Evolutionary conservation across 2,113 vertebrate genomes (phyloP).

Genomic region (Nematolebias whitei): DNA sequence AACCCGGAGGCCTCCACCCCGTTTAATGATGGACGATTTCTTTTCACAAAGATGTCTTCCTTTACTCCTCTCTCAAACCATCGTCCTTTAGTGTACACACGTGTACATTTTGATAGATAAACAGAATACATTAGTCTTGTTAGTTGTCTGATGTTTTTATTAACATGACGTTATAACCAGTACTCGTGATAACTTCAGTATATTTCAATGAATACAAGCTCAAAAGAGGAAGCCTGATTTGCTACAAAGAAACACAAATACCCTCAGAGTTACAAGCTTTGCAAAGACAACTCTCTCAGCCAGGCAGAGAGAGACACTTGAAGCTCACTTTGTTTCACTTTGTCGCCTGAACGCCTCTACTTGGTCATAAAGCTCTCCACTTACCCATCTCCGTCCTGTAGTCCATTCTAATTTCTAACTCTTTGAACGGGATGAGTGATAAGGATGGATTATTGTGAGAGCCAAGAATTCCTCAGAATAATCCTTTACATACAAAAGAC

Average conservation of each 20-base stretch:
- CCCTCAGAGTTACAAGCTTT: slow-evolving; percentile 47
- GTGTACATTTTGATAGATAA: slow-evolving; percentile 7
- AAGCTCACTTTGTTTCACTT: slow-evolving; percentile 73
- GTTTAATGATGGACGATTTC: too few relatives aligned
- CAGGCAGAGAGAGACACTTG: slow-evolving; percentile 50
- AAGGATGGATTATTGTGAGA: slow-evolving; percentile 75
- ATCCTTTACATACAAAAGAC: slow-evolving; percentile 76
- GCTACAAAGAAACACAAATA: slow-evolving; percentile 58
- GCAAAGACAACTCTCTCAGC: slow-evolving; percentile 44
- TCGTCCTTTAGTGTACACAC: not conserved
- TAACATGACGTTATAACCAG: slow-evolving; percentile 42
- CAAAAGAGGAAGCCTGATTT: slow-evolving; percentile 52
- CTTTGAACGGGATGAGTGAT: slow-evolving; percentile 75
- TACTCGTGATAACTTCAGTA: slow-evolving; percentile 48
- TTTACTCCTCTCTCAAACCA: too few relatives aligned
- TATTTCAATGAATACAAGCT: slow-evolving; percentile 50
- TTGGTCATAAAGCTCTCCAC: slow-evolving; percentile 61
- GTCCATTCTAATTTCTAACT: slow-evolving; percentile 68
- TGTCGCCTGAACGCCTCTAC: slow-evolving; percentile 47
- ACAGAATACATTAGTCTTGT: slow-evolving; percentile 39
- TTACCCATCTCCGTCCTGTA: slow-evolving; percentile 51
- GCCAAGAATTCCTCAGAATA: slow-evolving; percentile 64
- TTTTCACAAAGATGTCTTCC: too few relatives aligned
- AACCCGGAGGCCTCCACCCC: too few relatives aligned
- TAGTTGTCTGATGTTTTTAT: slow-evolving; percentile 19